Evolutionary conservation across 2,797 vertebrate genomes (phyloP).

Genomic region (Crenichthys baileyi): DNA sequence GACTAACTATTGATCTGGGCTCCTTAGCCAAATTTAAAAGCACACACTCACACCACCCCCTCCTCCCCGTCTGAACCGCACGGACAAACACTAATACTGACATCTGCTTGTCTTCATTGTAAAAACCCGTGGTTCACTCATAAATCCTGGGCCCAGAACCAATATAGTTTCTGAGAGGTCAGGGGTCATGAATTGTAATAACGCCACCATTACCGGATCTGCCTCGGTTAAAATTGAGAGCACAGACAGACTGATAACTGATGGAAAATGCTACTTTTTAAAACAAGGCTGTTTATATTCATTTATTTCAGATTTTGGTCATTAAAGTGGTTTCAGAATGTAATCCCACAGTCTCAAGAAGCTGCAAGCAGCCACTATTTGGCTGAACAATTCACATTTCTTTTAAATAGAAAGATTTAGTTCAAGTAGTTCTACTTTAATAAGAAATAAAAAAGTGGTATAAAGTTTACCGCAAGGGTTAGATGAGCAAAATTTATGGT

Average conservation of each 20-base stretch:
- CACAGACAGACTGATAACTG: constrained; percentile 1
- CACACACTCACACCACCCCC: constrained; percentile 34
- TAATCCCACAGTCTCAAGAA: neutral
- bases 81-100: constrained; percentile 69
- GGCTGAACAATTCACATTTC: neutral
- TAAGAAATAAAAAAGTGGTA: neutral
- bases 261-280: neutral
- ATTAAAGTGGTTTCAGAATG: neutral
- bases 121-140: constrained; percentile 67
- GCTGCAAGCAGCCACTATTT: neutral
- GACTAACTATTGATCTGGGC: constrained; percentile 80
- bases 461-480: constrained; percentile 12
- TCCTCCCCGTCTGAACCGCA: constrained; percentile 45
- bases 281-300: neutral
- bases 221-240: constrained; percentile 41
- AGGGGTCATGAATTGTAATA: constrained; percentile 69
- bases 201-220: constrained; percentile 65
- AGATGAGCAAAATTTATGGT: constrained; percentile 49
- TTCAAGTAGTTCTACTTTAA: neutral
- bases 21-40: constrained; percentile 74
- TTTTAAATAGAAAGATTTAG: neutral
- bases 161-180: constrained; percentile 72
- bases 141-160: constrained; percentile 75
- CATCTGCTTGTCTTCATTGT: constrained; percentile 78
- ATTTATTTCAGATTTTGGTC: neutral